phyloP scores from a whole-genome alignment of 2,797 vertebrate species.

The Sciurus carolinensis region DNA sequence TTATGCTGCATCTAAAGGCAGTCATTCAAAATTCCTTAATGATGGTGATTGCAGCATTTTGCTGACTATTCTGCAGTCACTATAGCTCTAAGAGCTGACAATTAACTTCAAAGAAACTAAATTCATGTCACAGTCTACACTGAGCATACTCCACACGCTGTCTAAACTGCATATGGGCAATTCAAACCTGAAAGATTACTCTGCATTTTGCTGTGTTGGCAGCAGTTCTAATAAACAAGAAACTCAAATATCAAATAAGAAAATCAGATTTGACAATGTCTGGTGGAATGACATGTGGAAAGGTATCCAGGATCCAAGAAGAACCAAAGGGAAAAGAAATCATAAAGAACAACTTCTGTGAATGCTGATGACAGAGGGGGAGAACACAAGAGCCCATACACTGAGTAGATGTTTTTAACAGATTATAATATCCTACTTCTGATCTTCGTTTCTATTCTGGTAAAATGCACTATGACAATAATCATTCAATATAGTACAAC shows the following conservation, averaged over 20 bases:
- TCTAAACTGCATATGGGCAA: constrained; percentile 44
- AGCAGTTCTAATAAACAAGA: constrained; percentile 65
- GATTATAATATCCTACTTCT: neutral
- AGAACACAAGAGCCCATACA: fast-evolving
- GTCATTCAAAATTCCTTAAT: constrained; percentile 71
- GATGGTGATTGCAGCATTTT: constrained; percentile 69
- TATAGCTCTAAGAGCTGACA: constrained; percentile 61
- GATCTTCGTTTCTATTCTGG: neutral
- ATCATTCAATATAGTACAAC: neutral
- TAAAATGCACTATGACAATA: neutral
- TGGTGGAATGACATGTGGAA: neutral
- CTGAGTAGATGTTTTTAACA: neutral
- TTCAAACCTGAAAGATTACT: constrained; percentile 60
- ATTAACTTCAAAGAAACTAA: constrained; percentile 75
- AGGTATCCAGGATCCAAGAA: neutral
- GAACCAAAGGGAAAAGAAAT: neutral
- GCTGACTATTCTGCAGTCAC: constrained; percentile 54
- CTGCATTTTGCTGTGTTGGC: constrained; percentile 63
- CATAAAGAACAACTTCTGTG: fast-evolving
- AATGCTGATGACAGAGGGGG: neutral
- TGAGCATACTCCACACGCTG: neutral
- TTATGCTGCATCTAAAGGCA: constrained; percentile 55
- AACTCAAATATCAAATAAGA: constrained; percentile 55
- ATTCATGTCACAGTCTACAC: constrained; percentile 58
- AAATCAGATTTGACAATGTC: constrained; percentile 62